A percentile compares a stretch with the other conserved stretches of the same genome.
These are phyloP conservation scores for Ctenochaetus hawaiiensis DNA, from an alignment of 2,797 vertebrate genomes.

Conservation along the genomic window DNA sequence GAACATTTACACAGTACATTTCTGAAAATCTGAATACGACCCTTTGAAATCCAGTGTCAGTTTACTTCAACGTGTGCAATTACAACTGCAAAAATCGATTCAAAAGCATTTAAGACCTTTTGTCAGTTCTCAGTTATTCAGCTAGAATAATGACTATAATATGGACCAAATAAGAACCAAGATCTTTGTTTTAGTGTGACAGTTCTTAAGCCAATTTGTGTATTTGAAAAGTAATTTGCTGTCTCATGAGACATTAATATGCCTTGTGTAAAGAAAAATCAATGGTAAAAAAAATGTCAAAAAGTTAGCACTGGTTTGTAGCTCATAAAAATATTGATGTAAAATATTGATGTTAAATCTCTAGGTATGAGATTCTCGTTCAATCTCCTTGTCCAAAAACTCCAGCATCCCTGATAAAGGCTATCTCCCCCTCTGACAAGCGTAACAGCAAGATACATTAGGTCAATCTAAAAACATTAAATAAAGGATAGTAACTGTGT, in stretches of 20 bases:
- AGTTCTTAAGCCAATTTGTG: neutral
- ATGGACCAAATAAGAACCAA: neutral
- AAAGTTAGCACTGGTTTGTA: neutral
- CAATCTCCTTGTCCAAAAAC: neutral
- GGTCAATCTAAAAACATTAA: slow-evolving; percentile 1
- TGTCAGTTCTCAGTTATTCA: slow-evolving; percentile 12
- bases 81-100: slow-evolving; percentile 8
- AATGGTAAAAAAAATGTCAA: slow-evolving; percentile 17
- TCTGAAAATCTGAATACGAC: slow-evolving; percentile 42
- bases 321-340: slow-evolving; percentile 22
- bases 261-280: neutral
- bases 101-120: neutral
- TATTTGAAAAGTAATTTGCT: neutral
- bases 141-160: neutral
- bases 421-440: neutral
- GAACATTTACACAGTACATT: slow-evolving; percentile 60
- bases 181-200: neutral
- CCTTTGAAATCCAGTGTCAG: slow-evolving; percentile 39
- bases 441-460: slow-evolving; percentile 11
- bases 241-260: neutral
- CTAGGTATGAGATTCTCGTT: neutral
- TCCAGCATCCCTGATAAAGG: slow-evolving; percentile 26
- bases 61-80: slow-evolving; percentile 16
- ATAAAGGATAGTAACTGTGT: slow-evolving; percentile 26
- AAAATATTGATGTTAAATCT: slow-evolving; percentile 8